A percentile compares a stretch with the other conserved stretches of the same genome.
phyloP scores from a whole-genome alignment of 2,888 invertebrate species.

The Xestobium rufovillosum region DNA sequence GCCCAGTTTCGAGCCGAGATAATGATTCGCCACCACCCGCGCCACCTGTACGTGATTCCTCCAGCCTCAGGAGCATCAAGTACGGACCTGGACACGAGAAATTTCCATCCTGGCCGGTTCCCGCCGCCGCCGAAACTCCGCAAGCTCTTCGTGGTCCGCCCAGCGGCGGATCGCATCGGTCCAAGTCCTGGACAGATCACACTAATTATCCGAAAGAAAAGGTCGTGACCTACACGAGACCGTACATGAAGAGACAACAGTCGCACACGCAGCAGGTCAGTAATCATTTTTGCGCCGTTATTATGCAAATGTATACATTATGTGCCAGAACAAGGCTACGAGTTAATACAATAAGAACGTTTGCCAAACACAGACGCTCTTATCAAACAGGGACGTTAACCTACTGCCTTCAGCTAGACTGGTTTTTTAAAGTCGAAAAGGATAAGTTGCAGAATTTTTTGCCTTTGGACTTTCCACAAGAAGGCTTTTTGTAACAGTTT shows the following conservation, averaged over 20 bases:
- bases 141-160: slow-evolving; percentile 40
- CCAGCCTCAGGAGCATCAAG: slow-evolving; percentile 58
- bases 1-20: slow-evolving; percentile 33
- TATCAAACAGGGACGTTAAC: too few species aligned
- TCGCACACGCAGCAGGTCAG: slow-evolving; percentile 53
- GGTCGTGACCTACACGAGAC: slow-evolving; percentile 53
- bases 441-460: too few species aligned
- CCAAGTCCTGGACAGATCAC: slow-evolving; percentile 65
- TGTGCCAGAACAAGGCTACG: too few species aligned
- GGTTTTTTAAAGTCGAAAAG: too few species aligned
- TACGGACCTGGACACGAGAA: slow-evolving; percentile 67
- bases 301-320: too few species aligned
- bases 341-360: too few species aligned
- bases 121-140: slow-evolving; percentile 50
- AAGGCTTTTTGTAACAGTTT: too few species aligned
- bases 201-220: slow-evolving; percentile 64
- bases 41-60: slow-evolving; percentile 59
- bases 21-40: slow-evolving; percentile 50
- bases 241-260: slow-evolving; percentile 56
- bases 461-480: too few species aligned
- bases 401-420: too few species aligned
- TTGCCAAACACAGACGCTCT: too few species aligned
- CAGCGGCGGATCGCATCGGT: slow-evolving; percentile 53
- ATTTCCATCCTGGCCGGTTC: slow-evolving; percentile 67
- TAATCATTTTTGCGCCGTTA: too few species aligned